Evolutionary conservation across 2,888 invertebrate genomes (phyloP).

Genomic region (Elmis aenea): DNA sequence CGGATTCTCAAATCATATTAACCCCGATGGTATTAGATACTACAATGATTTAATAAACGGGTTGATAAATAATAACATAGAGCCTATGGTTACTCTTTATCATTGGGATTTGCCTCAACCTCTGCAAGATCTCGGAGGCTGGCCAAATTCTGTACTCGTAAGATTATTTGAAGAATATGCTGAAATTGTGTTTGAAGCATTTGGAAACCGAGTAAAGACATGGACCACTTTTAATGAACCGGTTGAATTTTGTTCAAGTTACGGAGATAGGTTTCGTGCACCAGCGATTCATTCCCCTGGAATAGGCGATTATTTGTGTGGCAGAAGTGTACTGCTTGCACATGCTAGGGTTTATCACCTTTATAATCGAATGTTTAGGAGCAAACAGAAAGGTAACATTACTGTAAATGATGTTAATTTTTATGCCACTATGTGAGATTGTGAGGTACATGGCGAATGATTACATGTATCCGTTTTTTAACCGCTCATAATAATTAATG

Average conservation of each 20-base stretch:
- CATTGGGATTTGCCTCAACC: conserved; percentile 62
- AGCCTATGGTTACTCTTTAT: conserved; percentile 58
- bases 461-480: conserved; percentile 29
- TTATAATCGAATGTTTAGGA: conserved; percentile 50
- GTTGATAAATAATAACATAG: conserved; percentile 50
- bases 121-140: conserved; percentile 58
- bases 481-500: neutral
- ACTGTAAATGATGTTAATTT: too few relatives aligned
- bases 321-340: conserved; percentile 58
- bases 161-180: conserved; percentile 61
- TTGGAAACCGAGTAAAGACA: conserved; percentile 42
- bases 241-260: conserved; percentile 36
- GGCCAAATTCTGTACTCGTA: conserved; percentile 53
- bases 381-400: conserved; percentile 32
- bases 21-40: conserved; percentile 57
- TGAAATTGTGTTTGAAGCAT: conserved; percentile 44
- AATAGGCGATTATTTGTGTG: conserved; percentile 57
- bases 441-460: conserved; percentile 49
- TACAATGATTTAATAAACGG: conserved; percentile 58
- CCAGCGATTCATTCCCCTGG: conserved; percentile 51
- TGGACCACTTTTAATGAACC: conserved; percentile 57
- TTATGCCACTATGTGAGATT: conserved; percentile 31
- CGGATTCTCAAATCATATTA: conserved; percentile 53
- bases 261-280: conserved; percentile 42
- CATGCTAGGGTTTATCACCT: conserved; percentile 60